Evolutionary conservation across 2,797 vertebrate species (phyloP), one percentile per base, ranked within the genome.

Genomic region (Helarctos malayanus): DNA sequence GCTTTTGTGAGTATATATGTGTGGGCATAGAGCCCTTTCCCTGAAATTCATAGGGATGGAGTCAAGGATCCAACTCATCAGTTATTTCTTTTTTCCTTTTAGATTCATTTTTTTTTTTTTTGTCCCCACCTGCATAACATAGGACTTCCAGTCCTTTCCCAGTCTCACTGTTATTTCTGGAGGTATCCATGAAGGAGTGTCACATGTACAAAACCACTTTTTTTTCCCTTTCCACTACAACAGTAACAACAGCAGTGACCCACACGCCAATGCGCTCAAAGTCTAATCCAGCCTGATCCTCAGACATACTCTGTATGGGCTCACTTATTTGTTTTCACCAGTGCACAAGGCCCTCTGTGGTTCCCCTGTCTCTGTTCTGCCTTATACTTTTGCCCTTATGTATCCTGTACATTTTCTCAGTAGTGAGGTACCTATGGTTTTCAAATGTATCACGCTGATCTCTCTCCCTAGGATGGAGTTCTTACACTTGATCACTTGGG

Each of bases 261-360:
- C 8, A 1, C 2, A 6, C 13, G 38, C 16, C 8, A 0, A 12
- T 21, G 23, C 25, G 1, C 45, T 29, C 29, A n/a, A 32, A 25
- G 38, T 29, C 27, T 75, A 29, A 32, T 18, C 59, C 68, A 59
- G 32, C 12, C 61, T 7, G 52, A 14, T 38, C 16, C 79, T 78
- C 73, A 7, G 21, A 21, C 4, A 1, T 1, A 3, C 7, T 11
- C 14, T 1, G 1, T 2, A 0, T 21, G 0, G 2, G 47, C 27
- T 71, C 18, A 19, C 49, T 65, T 47, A 56, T 1, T 18, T 32
- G 38, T 56, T 52, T 78, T 78, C 49, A 7, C 15, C 38, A 59
- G 23, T 32, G 45, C 68, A 25, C 35, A 19, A 12, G 32, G 14
- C 15, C 19, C 32, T 35, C 5, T 13, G 49, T 15, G 83, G 57